These are phyloP conservation scores for Poeciliopsis retropinna DNA, from an alignment of 2,113 vertebrate genomes.

Conservation along the genomic window DNA sequence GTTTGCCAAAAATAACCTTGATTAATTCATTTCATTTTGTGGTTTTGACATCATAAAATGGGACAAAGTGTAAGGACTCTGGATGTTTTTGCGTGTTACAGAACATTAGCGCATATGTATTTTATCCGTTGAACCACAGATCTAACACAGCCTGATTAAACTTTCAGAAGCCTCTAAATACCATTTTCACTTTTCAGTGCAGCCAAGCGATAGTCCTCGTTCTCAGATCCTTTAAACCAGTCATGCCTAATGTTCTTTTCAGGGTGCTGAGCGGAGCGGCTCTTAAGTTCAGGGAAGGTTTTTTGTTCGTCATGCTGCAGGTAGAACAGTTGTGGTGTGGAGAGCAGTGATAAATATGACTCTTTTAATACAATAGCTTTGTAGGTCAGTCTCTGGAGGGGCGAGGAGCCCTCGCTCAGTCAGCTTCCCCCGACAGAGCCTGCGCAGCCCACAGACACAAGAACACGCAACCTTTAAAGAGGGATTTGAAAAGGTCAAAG, in stretches of 20 bases:
- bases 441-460: constrained; percentile 59
- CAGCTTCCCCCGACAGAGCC: constrained; percentile 56
- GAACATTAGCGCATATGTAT: background rate
- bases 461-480: constrained; percentile 79
- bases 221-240: constrained; percentile 57
- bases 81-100: background rate
- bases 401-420: constrained; percentile 59
- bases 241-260: constrained; percentile 68
- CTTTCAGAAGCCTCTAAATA: constrained; percentile 64
- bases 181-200: constrained; percentile 62
- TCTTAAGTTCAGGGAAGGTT: constrained; percentile 69
- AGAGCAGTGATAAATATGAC: constrained; percentile 73
- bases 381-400: constrained; percentile 75
- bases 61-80: background rate
- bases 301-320: constrained; percentile 52
- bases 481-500: constrained; percentile 80
- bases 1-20: background rate
- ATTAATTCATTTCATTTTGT: background rate
- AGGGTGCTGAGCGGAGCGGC: constrained; percentile 57
- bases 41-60: background rate
- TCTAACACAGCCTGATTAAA: constrained; percentile 66
- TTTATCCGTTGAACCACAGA: constrained; percentile 40
- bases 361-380: constrained; percentile 82
- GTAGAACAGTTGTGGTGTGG: constrained; percentile 50
- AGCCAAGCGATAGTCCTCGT: constrained; percentile 48